phyloP scores from a whole-genome alignment of 2,113 vertebrate species.

The Epinephelus cyanopodus region DNA sequence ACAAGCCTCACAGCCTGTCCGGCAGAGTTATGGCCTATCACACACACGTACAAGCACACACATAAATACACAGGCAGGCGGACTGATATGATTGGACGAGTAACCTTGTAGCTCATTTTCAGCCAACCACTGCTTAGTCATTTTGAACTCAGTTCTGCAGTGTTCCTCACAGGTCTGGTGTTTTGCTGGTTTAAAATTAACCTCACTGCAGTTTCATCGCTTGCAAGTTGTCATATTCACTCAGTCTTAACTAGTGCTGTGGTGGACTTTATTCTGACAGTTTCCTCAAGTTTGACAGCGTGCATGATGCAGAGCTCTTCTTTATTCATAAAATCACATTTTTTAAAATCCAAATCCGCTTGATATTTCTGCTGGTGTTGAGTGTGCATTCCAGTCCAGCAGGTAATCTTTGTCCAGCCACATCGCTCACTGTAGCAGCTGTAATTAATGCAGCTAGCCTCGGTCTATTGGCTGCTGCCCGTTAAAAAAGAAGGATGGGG shows the following conservation, averaged over 20 bases:
- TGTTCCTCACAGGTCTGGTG: neutral
- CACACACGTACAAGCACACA: neutral
- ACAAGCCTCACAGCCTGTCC: constrained; percentile 32
- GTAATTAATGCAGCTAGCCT: constrained; percentile 56
- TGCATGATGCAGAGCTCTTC: neutral
- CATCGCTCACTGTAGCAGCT: constrained; percentile 25
- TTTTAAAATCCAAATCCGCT: neutral
- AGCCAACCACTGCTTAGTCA: neutral
- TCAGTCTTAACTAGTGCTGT: neutral
- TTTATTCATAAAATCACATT: neutral
- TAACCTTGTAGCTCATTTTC: constrained; percentile 25
- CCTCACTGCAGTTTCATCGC: neutral
- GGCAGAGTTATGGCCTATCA: constrained; percentile 53
- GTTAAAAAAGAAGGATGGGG: constrained; percentile 60
- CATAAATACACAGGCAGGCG: constrained; percentile 5
- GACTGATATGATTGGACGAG: constrained; percentile 17
- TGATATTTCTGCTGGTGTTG: neutral
- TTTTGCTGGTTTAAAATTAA: neutral
- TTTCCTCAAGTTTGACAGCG: neutral
- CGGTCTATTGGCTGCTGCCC: constrained; percentile 56
- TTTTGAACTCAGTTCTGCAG: neutral
- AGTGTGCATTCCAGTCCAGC: neutral
- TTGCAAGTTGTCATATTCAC: constrained; percentile 8
- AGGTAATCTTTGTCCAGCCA: constrained; percentile 6
- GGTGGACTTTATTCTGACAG: constrained; percentile 2